Evolutionary conservation across 1,140 invertebrate genomes (phyloP), one percentile per base, ranked within the genome.

Genomic region (Hirudo medicinalis): DNA sequence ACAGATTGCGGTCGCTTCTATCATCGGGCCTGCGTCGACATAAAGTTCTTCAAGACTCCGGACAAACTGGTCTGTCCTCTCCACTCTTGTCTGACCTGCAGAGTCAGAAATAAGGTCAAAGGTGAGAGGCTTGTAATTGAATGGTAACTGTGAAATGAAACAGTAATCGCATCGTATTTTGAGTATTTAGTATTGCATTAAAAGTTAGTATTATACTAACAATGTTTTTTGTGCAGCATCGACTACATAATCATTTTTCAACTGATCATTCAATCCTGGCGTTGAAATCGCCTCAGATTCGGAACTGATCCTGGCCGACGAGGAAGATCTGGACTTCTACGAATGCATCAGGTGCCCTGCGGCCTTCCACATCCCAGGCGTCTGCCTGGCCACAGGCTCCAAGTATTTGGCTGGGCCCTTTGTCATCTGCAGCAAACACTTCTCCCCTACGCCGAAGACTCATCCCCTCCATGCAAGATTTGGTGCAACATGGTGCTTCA

Each of bases 401-500:
- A 82, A 87, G 72, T 87, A 91, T 73, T 77, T 95, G n/a, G 88
- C 88, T 17, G 79, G 79, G 9, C 57, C 22, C 11, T 63, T 63
- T 78, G 90, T 96, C 40, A 86, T 95, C 54, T 97, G 93, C 79
- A 89, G 91, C 8, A 86, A 89, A 70, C 93, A 96, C 85, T 89
- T 87, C 78, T 81, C 85, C 68, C 79, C 81, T 53, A 4, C 69
- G 29, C 74, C 79, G 19, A 82, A 81, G 70, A 79, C 77, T 20
- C 75, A 79, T 29, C 76, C 76, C 68, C 76, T 78, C 78, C 77
- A 81, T 74, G 81, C 83, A 69, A 86, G 87, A 72, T 84, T 92
- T 11, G 94, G 95, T 81, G 89, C 92, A 0, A 87, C 87, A 15
- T 96, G 92, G 92, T 97, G 94, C 78, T 94, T 95, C 77, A 87